phyloP scores from a whole-genome alignment of 2,888 invertebrate species.

The Theristus sp. region DNA sequence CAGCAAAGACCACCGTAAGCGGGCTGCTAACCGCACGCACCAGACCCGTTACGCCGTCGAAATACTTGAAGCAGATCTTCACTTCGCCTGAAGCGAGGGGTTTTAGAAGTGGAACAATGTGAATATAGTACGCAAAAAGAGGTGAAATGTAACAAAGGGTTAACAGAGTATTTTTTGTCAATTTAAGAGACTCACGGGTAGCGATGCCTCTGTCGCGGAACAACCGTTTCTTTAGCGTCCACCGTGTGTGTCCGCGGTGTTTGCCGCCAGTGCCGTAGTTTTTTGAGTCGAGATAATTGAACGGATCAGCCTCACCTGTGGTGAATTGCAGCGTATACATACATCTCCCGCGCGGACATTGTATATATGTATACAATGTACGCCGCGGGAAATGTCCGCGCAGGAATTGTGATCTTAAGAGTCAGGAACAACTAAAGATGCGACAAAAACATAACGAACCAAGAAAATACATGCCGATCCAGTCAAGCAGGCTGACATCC shows the following conservation, averaged over 20 bases:
- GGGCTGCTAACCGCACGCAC: slow-evolving; percentile 32
- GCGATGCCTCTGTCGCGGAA: neutral
- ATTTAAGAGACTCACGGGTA: neutral
- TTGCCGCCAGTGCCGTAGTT: slow-evolving; percentile 29
- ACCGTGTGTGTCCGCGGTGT: slow-evolving; percentile 17
- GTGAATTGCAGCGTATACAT: too few species aligned
- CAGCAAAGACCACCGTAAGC: slow-evolving; percentile 12
- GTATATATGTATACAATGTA: too few species aligned
- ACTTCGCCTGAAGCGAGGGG: neutral
- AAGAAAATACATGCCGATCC: slow-evolving; percentile 33
- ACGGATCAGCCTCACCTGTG: slow-evolving; percentile 25
- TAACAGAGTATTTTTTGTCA: neutral
- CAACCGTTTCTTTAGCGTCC: neutral
- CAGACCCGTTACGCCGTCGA: slow-evolving; percentile 31
- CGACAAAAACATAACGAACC: too few species aligned
- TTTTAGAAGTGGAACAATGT: neutral
- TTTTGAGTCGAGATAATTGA: slow-evolving; percentile 30
- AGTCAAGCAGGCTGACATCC: slow-evolving; percentile 30
- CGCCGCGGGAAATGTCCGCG: too few species aligned
- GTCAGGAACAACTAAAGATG: too few species aligned
- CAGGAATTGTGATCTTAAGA: too few species aligned
- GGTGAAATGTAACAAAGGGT: neutral
- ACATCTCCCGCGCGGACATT: too few species aligned
- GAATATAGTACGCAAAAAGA: too few species aligned
- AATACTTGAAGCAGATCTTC: slow-evolving; percentile 33